phyloP scores from a whole-genome alignment of 2,797 vertebrate species.

The Xenops minutus region DNA sequence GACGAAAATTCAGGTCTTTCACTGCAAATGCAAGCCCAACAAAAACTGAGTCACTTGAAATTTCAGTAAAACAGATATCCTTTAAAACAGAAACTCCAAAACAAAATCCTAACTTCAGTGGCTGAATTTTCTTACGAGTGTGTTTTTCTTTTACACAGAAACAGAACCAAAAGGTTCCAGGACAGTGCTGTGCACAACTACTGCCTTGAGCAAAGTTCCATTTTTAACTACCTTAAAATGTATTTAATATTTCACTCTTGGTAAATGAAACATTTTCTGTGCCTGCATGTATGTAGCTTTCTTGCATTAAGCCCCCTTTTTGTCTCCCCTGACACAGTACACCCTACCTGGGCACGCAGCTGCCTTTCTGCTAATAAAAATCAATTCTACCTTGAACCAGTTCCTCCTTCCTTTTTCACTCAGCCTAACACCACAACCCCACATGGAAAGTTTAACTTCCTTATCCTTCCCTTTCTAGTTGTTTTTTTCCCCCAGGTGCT shows the following conservation, averaged over 20 bases:
- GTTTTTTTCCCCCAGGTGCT: not conserved
- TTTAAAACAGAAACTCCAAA: not conserved
- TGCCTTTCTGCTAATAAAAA: not conserved
- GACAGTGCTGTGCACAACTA: not conserved
- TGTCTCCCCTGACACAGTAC: not conserved
- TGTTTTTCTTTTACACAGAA: not conserved
- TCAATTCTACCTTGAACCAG: not conserved
- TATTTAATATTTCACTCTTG: not conserved
- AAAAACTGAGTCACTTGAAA: not conserved
- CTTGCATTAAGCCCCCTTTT: not conserved
- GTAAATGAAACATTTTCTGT: not conserved
- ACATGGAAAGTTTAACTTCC: not conserved
- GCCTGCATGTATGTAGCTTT: not conserved
- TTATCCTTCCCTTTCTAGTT: not conserved
- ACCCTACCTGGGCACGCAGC: not conserved
- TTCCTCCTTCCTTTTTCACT: not conserved
- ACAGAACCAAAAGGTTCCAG: not conserved
- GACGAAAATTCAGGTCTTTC: not conserved
- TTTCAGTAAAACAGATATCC: not conserved
- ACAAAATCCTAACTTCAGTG: not conserved
- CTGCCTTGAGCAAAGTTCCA: not conserved
- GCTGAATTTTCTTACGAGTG: not conserved
- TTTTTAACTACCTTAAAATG: not conserved
- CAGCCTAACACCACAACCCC: not conserved
- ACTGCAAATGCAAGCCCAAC: not conserved